These are phyloP conservation scores for Salvelinus alpinus DNA, from an alignment of 2,113 vertebrate genomes.

Conservation along the genomic window DNA sequence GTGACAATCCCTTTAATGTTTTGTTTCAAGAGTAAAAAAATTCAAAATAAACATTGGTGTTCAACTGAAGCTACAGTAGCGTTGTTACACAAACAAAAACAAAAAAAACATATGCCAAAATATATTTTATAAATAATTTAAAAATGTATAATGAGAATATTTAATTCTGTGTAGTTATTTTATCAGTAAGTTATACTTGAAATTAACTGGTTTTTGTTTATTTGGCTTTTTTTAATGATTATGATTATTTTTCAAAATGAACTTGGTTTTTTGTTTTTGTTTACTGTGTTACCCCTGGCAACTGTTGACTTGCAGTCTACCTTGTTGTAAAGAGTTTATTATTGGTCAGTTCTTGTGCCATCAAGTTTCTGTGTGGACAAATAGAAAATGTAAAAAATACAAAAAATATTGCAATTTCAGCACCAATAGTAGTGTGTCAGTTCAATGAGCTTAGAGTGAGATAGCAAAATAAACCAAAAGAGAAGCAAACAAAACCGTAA, in stretches of 20 bases:
- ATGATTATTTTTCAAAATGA: constrained; percentile 55
- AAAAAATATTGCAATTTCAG: constrained; percentile 69
- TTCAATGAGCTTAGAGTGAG: constrained; percentile 80
- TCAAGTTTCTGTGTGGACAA: constrained; percentile 82
- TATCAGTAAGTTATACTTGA: constrained; percentile 83
- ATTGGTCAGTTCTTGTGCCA: constrained; percentile 83
- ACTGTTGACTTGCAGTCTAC: constrained; percentile 82
- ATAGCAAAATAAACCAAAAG: constrained; percentile 79
- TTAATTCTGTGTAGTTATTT: constrained; percentile 84
- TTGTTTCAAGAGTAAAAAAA: constrained; percentile 73
- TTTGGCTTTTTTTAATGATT: constrained; percentile 64
- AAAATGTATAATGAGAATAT: constrained; percentile 85
- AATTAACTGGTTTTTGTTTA: constrained; percentile 76
- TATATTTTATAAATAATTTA: constrained; percentile 88
- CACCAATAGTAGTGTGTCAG: constrained; percentile 80
- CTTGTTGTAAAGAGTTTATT: constrained; percentile 84
- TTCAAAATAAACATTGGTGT: constrained; percentile 84
- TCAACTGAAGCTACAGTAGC: constrained; percentile 85
- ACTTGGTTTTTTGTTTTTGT: constrained; percentile 67
- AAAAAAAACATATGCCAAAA: constrained; percentile 81
- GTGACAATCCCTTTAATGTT: constrained; percentile 98
- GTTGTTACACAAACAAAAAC: constrained; percentile 85
- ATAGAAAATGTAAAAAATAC: constrained; percentile 69
- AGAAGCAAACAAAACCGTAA: constrained; percentile 63
- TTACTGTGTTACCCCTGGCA: constrained; percentile 80